phyloP scores from a whole-genome alignment of 2,888 invertebrate species.

The Leucozona laternaria region DNA sequence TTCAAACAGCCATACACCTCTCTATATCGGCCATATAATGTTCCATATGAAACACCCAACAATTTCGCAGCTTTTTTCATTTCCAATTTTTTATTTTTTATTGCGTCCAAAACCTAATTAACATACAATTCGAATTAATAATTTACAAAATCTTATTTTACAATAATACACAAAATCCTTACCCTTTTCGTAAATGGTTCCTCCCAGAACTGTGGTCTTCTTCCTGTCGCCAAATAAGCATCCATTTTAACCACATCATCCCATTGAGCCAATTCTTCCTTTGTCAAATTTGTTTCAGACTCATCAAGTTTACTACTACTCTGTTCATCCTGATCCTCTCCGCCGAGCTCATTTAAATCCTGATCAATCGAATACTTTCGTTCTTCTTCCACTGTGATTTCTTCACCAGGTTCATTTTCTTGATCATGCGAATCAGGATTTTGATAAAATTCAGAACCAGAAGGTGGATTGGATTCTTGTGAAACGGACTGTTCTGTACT shows the following conservation, averaged over 20 bases:
- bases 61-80: constrained; percentile 97
- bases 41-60: constrained; percentile 95
- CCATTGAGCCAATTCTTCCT: constrained; percentile 83
- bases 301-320: constrained; percentile 80
- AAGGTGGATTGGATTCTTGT: constrained; percentile 42
- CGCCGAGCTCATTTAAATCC: constrained; percentile 32
- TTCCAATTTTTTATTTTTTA: constrained; percentile 94
- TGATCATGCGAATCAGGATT: constrained; percentile 52
- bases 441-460: constrained; percentile 51
- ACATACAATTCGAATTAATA: background rate
- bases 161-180: constrained; percentile 51
- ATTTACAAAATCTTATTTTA: background rate
- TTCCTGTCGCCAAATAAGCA: constrained; percentile 93
- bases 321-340: constrained; percentile 77
- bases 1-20: constrained; percentile 95
- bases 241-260: constrained; percentile 92
- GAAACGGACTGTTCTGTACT: constrained; percentile 11
- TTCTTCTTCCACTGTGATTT: constrained; percentile 47
- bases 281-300: constrained; percentile 80
- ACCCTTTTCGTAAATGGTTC: constrained; percentile 93
- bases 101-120: constrained; percentile 91
- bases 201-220: constrained; percentile 96
- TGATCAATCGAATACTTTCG: constrained; percentile 57
- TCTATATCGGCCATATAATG: constrained; percentile 93
- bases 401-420: constrained; percentile 37